A percentile compares a stretch with the other conserved stretches of the same genome.
Evolutionary conservation across 2,888 invertebrate genomes (phyloP).

Genomic region (Meganola albula): DNA sequence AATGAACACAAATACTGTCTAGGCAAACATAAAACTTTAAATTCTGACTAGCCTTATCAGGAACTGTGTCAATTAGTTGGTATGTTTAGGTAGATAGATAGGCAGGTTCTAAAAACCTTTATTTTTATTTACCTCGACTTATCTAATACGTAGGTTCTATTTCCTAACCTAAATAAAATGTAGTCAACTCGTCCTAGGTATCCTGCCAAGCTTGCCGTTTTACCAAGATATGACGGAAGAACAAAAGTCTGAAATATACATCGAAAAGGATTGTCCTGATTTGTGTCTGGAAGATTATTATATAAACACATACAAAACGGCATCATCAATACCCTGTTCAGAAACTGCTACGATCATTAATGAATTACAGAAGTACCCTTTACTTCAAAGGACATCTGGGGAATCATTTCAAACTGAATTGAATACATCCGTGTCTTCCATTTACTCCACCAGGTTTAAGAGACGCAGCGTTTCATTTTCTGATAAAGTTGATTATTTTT

Average conservation of each 20-base stretch:
- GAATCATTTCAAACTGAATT: conserved; percentile 15
- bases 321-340: conserved; percentile 16
- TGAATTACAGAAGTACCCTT: conserved; percentile 20
- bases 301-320: conserved; percentile 13
- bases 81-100: too few relatives aligned
- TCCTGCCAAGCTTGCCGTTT: conserved; percentile 45
- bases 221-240: conserved; percentile 46
- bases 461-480: conserved; percentile 34
- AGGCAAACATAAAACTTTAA: too few relatives aligned
- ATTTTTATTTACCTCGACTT: too few relatives aligned
- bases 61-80: too few relatives aligned
- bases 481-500: conserved; percentile 28
- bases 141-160: too few relatives aligned
- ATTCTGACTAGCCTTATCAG: too few relatives aligned
- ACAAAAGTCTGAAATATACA: conserved; percentile 29
- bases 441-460: conserved; percentile 29
- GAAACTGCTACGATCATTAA: conserved; percentile 20
- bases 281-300: conserved; percentile 18
- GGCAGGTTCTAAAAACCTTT: too few relatives aligned
- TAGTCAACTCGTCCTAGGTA: conserved; percentile 59
- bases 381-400: conserved; percentile 17
- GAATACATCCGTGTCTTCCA: conserved; percentile 23
- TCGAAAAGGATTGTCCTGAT: conserved; percentile 20
- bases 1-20: too few relatives aligned
- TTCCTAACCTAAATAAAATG: conserved; percentile 40